phyloP scores from a whole-genome alignment of 2,113 vertebrate genomes.

The Megaleporinus macrocephalus region DNA sequence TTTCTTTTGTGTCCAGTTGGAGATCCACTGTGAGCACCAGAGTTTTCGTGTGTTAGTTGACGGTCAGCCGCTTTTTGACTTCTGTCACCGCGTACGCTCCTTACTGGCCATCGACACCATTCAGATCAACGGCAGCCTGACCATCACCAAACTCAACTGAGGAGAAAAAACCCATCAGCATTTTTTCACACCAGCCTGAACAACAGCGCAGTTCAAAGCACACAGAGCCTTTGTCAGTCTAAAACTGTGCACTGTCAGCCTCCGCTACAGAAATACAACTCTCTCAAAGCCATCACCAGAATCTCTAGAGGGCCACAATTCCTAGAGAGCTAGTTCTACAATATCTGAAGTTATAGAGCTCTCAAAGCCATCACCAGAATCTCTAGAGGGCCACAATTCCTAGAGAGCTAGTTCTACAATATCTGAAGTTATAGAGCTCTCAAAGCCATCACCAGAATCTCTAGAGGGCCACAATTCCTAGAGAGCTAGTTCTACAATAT shows the following conservation, averaged over 20 bases:
- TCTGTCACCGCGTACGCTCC: constrained; percentile 85
- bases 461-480: background rate
- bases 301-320: background rate
- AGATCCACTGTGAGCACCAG: constrained; percentile 89
- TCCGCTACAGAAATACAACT: background rate
- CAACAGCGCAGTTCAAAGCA: background rate
- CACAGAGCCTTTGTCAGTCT: background rate
- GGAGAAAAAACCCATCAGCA: constrained; percentile 11
- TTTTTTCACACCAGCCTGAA: background rate
- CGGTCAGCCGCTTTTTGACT: constrained; percentile 93
- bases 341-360: background rate
- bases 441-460: background rate
- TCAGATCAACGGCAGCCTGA: constrained; percentile 89
- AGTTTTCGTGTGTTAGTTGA: constrained; percentile 91
- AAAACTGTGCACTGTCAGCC: background rate
- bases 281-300: background rate
- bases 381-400: background rate
- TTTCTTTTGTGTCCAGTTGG: constrained; percentile 77
- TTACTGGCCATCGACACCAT: constrained; percentile 87
- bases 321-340: background rate
- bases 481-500: background rate
- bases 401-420: background rate
- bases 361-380: background rate
- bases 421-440: too few species aligned
- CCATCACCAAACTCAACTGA: constrained; percentile 92